These are phyloP conservation scores for Lepilemur septentrionalis DNA, from an alignment of 2,797 vertebrate species.

Conservation along the genomic window DNA sequence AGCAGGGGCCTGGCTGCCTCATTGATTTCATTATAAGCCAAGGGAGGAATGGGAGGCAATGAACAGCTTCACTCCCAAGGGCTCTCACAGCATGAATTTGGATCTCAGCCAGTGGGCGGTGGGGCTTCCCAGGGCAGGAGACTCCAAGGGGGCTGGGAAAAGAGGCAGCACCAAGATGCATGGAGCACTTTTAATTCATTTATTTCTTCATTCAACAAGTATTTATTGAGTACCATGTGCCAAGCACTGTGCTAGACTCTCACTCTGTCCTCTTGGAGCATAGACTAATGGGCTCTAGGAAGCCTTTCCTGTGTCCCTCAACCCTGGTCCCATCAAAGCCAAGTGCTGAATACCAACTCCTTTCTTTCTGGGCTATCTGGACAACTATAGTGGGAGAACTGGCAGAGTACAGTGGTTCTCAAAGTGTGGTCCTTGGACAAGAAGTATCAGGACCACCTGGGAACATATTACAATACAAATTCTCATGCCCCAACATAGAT, in stretches of 20 bases:
- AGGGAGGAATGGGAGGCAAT: conserved; percentile 15
- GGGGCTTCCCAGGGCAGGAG: background rate
- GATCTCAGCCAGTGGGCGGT: background rate
- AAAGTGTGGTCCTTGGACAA: background rate
- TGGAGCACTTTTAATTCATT: background rate
- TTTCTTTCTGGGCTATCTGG: conserved; percentile 21
- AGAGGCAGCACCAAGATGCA: background rate
- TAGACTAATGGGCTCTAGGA: background rate
- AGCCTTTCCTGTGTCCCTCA: background rate
- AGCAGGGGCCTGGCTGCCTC: conserved; percentile 36
- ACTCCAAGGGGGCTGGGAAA: background rate
- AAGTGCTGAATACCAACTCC: background rate
- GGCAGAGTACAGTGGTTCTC: background rate
- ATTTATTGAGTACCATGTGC: background rate
- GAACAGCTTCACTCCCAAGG: conserved; percentile 37
- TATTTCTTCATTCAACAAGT: background rate
- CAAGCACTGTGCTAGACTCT: background rate
- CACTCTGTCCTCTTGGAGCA: background rate
- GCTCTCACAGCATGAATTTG: background rate
- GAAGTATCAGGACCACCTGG: background rate
- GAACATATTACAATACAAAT: background rate
- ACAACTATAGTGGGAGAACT: background rate
- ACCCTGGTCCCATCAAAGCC: background rate
- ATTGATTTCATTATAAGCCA: conserved; percentile 61
- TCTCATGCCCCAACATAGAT: background rate